These are phyloP conservation scores for chimpanzee (Pan troglodytes) DNA, from an alignment of 2,113 vertebrate genomes.

Conservation along the genomic window NHGRI_mPanTro3-v2.1_pri NC_072407.2:119134001-119134500, in stretches of 20 bases:
- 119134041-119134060: not conserved
- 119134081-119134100: accelerated
- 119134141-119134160: not conserved
- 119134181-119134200: not conserved
- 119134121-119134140: accelerated
- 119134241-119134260: conserved; percentile 99
- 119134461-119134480: not conserved
- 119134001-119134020: not conserved
- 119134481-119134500: not conserved
- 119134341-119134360: conserved; percentile 88
- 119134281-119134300: conserved; percentile 96
- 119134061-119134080: accelerated
- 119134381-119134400: accelerated
- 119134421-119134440: not conserved
- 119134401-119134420: accelerated
- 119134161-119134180: not conserved
- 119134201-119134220: conserved; percentile 94
- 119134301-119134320: conserved; percentile 95
- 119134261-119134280: conserved; percentile 98
- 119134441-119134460: not conserved
- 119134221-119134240: conserved; percentile 99
- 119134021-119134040: not conserved
- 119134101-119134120: not conserved
- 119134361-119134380: not conserved
- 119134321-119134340: conserved; percentile 98